A percentile compares a stretch with the other conserved stretches of the same genome.
Conservation (phyloP, 2,113 vertebrate genomes). For the Crotalus horridus region DNA sequence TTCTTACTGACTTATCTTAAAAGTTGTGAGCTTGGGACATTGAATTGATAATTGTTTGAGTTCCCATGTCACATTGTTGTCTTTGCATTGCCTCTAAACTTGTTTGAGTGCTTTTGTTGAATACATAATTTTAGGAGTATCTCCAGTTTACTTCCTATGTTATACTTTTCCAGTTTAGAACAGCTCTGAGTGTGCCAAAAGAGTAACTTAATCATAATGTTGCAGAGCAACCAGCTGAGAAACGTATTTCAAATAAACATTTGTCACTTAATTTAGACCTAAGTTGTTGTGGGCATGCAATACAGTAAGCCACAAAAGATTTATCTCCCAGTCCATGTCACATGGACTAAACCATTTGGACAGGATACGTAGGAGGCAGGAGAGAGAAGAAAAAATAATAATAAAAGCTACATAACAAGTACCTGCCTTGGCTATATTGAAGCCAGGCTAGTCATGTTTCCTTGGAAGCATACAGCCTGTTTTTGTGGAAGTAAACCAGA, state of each 20-base stretch:
- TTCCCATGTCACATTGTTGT: too few relatives aligned
- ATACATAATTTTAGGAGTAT: too few relatives aligned
- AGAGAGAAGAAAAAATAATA: background rate
- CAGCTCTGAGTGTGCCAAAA: background rate
- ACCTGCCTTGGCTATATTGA: background rate
- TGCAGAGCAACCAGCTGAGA: background rate
- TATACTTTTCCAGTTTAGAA: background rate
- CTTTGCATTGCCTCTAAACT: background rate
- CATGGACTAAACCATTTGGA: background rate
- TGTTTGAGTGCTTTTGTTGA: background rate
- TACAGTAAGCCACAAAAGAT: background rate
- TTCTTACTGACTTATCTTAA: background rate
- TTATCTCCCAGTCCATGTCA: background rate
- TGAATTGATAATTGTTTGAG: background rate
- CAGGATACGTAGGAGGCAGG: background rate
- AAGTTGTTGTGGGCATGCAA: background rate
- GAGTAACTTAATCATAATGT: too few relatives aligned
- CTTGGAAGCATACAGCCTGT: background rate
- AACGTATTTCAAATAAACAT: background rate
- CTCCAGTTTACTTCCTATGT: background rate
- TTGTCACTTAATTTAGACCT: background rate
- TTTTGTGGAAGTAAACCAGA: background rate
- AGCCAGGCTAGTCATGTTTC: background rate
- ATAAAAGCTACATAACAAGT: background rate
- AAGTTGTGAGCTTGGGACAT: background rate